Conservation (phyloP, 2,888 invertebrate genomes). For the Drosophila maculinotata region DNA sequence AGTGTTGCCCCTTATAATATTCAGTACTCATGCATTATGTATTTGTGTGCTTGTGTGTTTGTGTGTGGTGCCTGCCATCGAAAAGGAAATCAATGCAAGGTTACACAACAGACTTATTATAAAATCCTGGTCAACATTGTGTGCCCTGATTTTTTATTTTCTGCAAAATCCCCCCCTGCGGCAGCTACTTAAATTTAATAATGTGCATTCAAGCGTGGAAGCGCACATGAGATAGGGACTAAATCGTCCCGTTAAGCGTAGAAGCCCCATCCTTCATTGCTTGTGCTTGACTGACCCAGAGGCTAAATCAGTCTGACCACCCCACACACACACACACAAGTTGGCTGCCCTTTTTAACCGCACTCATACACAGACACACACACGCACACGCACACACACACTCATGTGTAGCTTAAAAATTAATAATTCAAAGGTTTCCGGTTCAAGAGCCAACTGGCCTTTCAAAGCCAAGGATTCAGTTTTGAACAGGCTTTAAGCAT, state of each 20-base stretch:
- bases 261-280: slow-evolving; percentile 43
- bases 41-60: slow-evolving; percentile 33
- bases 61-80: too few species aligned
- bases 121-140: slow-evolving; percentile 38
- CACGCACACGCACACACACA: slow-evolving; percentile 10
- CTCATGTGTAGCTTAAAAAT: slow-evolving; percentile 69
- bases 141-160: slow-evolving; percentile 26
- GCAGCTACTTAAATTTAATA: slow-evolving; percentile 72
- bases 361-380: slow-evolving; percentile 18
- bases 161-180: slow-evolving; percentile 40
- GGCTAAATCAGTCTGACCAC: slow-evolving; percentile 73
- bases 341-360: slow-evolving; percentile 53
- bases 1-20: slow-evolving; percentile 10
- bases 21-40: slow-evolving; percentile 63
- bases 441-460: slow-evolving; percentile 54
- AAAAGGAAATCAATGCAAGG: slow-evolving; percentile 40
- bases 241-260: slow-evolving; percentile 52
- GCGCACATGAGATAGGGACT: slow-evolving; percentile 50
- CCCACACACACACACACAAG: slow-evolving; percentile 20
- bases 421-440: slow-evolving; percentile 77
- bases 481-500: slow-evolving; percentile 33
- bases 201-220: slow-evolving; percentile 60
- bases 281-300: slow-evolving; percentile 71
- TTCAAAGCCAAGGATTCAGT: slow-evolving; percentile 8
- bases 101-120: slow-evolving; percentile 24